Percentiles rank a stretch among this genome's conserved stretches.
phyloP scores from a whole-genome alignment of 2,888 invertebrate species.

The Dryobota labecula region DNA sequence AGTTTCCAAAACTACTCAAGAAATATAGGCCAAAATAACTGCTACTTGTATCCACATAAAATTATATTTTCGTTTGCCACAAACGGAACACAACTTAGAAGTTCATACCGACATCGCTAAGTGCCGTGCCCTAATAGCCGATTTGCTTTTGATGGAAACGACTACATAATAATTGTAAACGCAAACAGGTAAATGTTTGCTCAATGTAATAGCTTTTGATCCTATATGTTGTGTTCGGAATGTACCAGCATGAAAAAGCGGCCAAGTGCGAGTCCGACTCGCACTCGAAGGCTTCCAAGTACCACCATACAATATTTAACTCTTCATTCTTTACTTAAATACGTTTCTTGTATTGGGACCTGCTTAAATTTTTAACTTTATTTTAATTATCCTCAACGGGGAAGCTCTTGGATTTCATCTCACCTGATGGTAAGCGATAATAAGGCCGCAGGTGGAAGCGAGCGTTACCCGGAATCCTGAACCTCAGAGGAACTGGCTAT shows the following conservation, averaged over 20 bases:
- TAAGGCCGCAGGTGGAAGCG: too few relatives aligned
- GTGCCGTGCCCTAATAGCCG: slow-evolving; percentile 61
- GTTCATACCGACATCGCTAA: slow-evolving; percentile 54
- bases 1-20: not conserved
- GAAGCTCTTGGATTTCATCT: too few relatives aligned
- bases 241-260: not conserved
- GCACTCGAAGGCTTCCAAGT: not conserved
- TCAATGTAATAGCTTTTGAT: slow-evolving; percentile 55
- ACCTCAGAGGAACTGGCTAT: too few relatives aligned
- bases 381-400: too few relatives aligned
- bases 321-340: not conserved
- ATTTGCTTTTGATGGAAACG: slow-evolving; percentile 58
- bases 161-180: slow-evolving; percentile 38
- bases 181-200: slow-evolving; percentile 60
- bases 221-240: slow-evolving; percentile 36
- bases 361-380: not conserved
- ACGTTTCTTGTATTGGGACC: not conserved
- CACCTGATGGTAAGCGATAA: too few relatives aligned
- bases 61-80: slow-evolving; percentile 35
- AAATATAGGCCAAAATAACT: not conserved
- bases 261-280: not conserved
- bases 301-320: not conserved
- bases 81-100: slow-evolving; percentile 40
- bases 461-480: too few relatives aligned
- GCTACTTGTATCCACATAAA: not conserved